phyloP scores from a whole-genome alignment of 2,888 invertebrate species.

The Drosophila siamana region DNA sequence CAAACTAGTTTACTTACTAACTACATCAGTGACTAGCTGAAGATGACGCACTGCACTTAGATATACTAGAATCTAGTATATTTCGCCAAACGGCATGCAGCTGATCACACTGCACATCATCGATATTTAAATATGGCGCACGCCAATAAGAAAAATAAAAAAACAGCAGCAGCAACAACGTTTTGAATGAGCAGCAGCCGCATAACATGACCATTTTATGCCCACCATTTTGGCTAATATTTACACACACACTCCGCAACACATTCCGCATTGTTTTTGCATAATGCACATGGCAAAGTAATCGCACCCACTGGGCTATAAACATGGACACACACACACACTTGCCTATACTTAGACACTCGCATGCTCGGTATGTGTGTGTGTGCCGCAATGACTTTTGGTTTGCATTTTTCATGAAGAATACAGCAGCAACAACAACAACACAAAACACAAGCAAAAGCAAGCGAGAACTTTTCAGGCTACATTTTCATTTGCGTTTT shows the following conservation, averaged over 20 bases:
- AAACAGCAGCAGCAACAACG: constrained; percentile 1
- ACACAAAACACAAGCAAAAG: neutral
- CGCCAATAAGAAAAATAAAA: neutral
- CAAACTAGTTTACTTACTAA: too few relatives aligned
- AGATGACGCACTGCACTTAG: neutral
- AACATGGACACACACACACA: constrained; percentile 21
- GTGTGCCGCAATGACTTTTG: constrained; percentile 53
- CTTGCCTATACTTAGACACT: neutral
- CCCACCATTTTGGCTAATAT: constrained; percentile 50
- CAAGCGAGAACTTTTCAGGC: constrained; percentile 29
- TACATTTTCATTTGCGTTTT: constrained; percentile 50
- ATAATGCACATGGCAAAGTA: constrained; percentile 57
- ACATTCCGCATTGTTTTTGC: constrained; percentile 48
- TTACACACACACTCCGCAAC: constrained; percentile 21
- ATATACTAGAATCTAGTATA: too few relatives aligned
- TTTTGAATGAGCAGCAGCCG: neutral
- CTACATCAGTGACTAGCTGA: neutral
- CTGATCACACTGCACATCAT: neutral
- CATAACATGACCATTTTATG: constrained; percentile 43
- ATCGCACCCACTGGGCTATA: constrained; percentile 59
- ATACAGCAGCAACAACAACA: constrained; percentile 7
- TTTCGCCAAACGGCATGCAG: too few relatives aligned
- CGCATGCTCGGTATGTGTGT: constrained; percentile 6
- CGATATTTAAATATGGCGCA: neutral
- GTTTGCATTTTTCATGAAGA: constrained; percentile 59